phyloP scores from a whole-genome alignment of 2,113 vertebrate genomes.

The Pleuronectes platessa region DNA sequence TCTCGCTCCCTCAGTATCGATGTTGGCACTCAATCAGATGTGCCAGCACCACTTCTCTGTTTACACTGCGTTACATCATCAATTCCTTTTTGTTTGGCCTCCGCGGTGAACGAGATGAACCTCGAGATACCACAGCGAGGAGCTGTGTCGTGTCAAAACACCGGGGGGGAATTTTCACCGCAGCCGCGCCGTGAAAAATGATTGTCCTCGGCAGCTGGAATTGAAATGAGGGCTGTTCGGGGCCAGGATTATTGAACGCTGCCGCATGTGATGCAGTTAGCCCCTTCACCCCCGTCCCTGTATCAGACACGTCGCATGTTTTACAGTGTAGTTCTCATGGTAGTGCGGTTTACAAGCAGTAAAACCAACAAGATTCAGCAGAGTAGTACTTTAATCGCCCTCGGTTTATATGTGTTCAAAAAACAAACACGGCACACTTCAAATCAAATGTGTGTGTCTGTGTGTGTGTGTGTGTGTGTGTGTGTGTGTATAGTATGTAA shows the following conservation, averaged over 20 bases:
- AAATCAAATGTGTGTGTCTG: not conserved
- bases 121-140: slow-evolving; percentile 30
- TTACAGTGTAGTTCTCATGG: slow-evolving; percentile 1
- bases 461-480: not conserved
- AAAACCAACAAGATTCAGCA: not conserved
- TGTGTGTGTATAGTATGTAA: not conserved
- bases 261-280: slow-evolving; percentile 4
- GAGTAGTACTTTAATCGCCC: not conserved
- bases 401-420: not conserved
- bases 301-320: not conserved
- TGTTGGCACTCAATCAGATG: slow-evolving; percentile 44
- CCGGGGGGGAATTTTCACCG: not conserved
- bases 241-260: slow-evolving; percentile 30
- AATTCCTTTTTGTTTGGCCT: slow-evolving; percentile 23
- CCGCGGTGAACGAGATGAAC: slow-evolving; percentile 56
- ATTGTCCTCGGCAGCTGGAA: slow-evolving; percentile 17
- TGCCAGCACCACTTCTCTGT: slow-evolving; percentile 40
- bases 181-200: slow-evolving; percentile 3
- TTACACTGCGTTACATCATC: slow-evolving; percentile 69
- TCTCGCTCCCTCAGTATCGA: slow-evolving; percentile 32
- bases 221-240: slow-evolving; percentile 26
- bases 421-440: not conserved
- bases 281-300: not conserved
- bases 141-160: slow-evolving; percentile 37
- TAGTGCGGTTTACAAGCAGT: not conserved